Evolutionary conservation across 1,140 invertebrate species (phyloP).

Genomic region (Galleria mellonella): DNA sequence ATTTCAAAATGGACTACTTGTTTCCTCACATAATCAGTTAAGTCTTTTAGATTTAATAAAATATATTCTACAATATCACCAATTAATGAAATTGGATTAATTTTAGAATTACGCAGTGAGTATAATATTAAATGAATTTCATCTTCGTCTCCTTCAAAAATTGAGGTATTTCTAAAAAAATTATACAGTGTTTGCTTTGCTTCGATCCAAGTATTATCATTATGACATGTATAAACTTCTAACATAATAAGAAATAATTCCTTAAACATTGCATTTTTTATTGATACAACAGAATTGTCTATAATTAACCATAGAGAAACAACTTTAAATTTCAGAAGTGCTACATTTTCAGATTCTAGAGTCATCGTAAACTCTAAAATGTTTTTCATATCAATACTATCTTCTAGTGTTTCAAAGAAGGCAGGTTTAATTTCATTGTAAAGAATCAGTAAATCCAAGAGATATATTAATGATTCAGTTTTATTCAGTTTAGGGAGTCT

Average conservation of each 20-base stretch:
- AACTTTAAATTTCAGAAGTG: conserved; percentile 78
- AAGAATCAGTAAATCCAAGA: conserved; percentile 74
- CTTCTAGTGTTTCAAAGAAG: conserved; percentile 68
- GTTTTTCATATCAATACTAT: conserved; percentile 63
- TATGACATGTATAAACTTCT: conserved; percentile 71
- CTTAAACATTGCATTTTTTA: conserved; percentile 76
- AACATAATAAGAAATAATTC: conserved; percentile 75
- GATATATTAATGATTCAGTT: conserved; percentile 60
- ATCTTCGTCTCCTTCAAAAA: conserved; percentile 77
- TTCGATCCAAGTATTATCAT: conserved; percentile 55
- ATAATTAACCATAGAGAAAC: conserved; percentile 78
- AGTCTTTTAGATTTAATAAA: conserved; percentile 35
- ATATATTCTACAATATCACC: conserved; percentile 54
- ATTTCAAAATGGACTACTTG: conserved; percentile 50
- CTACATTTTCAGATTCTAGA: conserved; percentile 42
- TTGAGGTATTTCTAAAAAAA: conserved; percentile 76
- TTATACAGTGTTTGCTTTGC: conserved; percentile 62
- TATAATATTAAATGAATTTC: conserved; percentile 82
- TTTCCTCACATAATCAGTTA: conserved; percentile 39
- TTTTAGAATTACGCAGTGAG: conserved; percentile 46
- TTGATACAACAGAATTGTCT: conserved; percentile 74
- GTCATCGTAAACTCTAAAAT: conserved; percentile 59
- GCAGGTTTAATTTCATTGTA: conserved; percentile 75
- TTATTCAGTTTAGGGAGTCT: conserved; percentile 35
- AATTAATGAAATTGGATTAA: conserved; percentile 42